Conservation (phyloP, 2,113 vertebrate genomes). For the Probosciger aterrimus region DNA sequence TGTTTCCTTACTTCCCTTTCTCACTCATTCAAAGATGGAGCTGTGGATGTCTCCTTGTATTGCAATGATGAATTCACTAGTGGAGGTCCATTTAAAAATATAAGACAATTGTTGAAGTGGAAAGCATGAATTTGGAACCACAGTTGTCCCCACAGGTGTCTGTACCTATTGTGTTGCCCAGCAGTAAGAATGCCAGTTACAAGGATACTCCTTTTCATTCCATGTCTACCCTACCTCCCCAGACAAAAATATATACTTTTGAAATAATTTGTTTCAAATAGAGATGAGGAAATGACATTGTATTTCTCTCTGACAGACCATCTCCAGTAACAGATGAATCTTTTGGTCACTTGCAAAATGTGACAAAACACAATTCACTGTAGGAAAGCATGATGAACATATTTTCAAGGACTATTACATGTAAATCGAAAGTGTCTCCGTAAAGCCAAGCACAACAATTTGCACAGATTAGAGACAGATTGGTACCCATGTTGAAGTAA, state of each 20-base stretch:
- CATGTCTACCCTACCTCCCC: not conserved
- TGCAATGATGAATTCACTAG: not conserved
- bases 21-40: not conserved
- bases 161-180: not conserved
- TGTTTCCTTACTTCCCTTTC: not conserved
- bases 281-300: not conserved
- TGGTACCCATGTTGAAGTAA: fast-evolving
- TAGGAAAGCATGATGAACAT: not conserved
- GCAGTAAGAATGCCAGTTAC: not conserved
- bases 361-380: not conserved
- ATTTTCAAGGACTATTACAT: not conserved
- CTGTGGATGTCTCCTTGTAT: not conserved
- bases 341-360: not conserved
- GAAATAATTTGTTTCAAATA: not conserved
- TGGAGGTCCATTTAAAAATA: not conserved
- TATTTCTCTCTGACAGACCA: not conserved
- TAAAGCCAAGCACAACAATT: not conserved
- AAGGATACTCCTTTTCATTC: not conserved
- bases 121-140: not conserved
- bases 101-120: not conserved
- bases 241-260: not conserved
- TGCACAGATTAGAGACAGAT: not conserved
- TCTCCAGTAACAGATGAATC: not conserved
- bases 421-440: not conserved
- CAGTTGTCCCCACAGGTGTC: not conserved